Base-by-base conservation (phyloP, 2,113 vertebrate genomes). In the Lophochroa leadbeateri region DNA sequence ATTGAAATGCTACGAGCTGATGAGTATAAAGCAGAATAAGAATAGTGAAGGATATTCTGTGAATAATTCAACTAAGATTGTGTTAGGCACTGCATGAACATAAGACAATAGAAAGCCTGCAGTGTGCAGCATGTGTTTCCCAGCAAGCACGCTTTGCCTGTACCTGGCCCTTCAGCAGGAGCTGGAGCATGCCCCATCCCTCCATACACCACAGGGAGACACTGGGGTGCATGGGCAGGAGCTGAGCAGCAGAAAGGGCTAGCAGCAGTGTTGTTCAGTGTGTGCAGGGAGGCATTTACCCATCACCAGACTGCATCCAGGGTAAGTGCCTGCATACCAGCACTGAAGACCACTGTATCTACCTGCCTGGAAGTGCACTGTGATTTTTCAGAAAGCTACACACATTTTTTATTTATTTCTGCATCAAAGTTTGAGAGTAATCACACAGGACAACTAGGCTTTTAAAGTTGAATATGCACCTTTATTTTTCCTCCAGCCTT, bases 91-190 rank as follows among this genome's bases (percentile, higher is more conserved):
- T 21, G n/a, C 7, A 4, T 10, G 21, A 68, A 47, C 11, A 0
- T 7, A 4, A 3, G 6, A 11, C 65, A 24, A 13, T 2, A 64
- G 31, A n/a, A 52, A 71, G 10, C 1, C 43, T 17, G 15, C 9
- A 21, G 49, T 4, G 6, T 28, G 24, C 3, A 6, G 29, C 3
- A 3, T 5, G 4, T 29, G 16, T 46, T 63, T 57, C 46, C 46
- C 1, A 1, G 23, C 8, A 13, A 1, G 0, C 2, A 0, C 0
- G 0, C 17, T 21, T 60, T 9, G 1, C 20, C 0, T 1, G 10
- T 15, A 46, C 20, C 25, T 2, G 2, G 4, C 6, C 14, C 1
- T 1, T 12, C 19, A 28, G 12, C 39, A 55, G 49, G 5, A 69
- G 39, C 23, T 0, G 0, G 47, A 43, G 5, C 16, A 4, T 13